Conservation (phyloP, 1,140 invertebrate species). For the Drosophila pseudoananassae region DNA sequence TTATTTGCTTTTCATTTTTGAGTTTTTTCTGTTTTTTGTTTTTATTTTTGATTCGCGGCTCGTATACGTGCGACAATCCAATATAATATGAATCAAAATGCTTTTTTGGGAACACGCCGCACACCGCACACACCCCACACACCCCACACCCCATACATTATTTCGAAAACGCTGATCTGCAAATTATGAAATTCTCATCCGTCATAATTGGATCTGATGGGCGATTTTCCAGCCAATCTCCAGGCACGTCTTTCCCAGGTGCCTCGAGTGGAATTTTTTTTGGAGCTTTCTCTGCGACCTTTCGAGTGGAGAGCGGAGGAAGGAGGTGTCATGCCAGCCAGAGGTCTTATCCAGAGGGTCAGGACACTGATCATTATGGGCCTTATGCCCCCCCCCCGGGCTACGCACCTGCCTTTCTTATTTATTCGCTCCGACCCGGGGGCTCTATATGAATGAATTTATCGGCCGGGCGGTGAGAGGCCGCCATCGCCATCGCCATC, state of each 20-base stretch:
- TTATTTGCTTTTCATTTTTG: constrained; percentile 23
- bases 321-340: too few relatives aligned
- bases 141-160: background rate
- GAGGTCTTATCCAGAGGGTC: too few relatives aligned
- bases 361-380: too few relatives aligned
- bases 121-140: background rate
- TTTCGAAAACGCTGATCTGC: constrained; percentile 4
- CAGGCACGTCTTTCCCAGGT: too few relatives aligned
- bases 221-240: constrained; percentile 2
- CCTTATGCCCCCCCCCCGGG: too few relatives aligned
- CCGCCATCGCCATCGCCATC: constrained; percentile 2
- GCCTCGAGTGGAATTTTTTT: too few relatives aligned
- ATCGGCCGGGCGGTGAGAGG: constrained; percentile 32
- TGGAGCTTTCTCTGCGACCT: too few relatives aligned
- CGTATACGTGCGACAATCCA: constrained; percentile 53
- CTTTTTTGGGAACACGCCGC: constrained; percentile 1
- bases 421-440: constrained; percentile 9
- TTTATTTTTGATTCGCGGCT: constrained; percentile 10
- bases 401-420: constrained; percentile 25
- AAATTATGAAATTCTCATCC: constrained; percentile 34
- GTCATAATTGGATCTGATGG: constrained; percentile 27
- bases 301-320: too few relatives aligned
- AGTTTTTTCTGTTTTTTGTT: constrained; percentile 6
- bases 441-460: constrained; percentile 35
- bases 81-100: constrained; percentile 49